Base-by-base conservation (phyloP, 1,140 invertebrate genomes). In the Brachionus paranguensis region DNA sequence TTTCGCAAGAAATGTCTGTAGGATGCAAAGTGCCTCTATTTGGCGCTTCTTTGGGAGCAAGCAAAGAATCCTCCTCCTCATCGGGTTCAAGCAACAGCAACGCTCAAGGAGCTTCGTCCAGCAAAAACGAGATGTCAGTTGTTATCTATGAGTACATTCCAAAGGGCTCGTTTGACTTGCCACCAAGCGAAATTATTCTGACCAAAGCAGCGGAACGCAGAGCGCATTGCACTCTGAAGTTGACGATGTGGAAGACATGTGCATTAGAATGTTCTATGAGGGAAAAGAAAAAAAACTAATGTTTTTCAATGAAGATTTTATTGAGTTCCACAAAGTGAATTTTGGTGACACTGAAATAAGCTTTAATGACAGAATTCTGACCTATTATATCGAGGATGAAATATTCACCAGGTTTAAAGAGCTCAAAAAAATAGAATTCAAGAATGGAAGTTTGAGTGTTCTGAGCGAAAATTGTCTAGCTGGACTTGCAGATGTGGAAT, bases 141-240 rank as follows among this genome's bases (percentile, higher is more conserved):
- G 64, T 65, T 11, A 65, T 65, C 14, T 65, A 65, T 65, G 64
- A 65, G 29, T 65, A 65, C 64, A 65, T 65, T 65, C 64, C 64
- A 12, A 65, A 65, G 29, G 64, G 64, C 29, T 65, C 64, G 0
- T 65, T 65, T 65, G 64, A 65, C 29, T 27, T 65, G 29, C 64
- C 64, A 5, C 64, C 64, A 14, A 65, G 64, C 14, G 64, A 65
- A 65, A 65, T 65, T 29, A 65, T 65, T 65, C 29, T 65, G 4
- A 65, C 20, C 64, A 65, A 65, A 65, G 24, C 64, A 65, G 64
- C 64, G 6, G 64, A 65, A 29, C 64, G 64, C 11, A 65, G 24
- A 65, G 64, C 64, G 7, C 29, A 10, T 14, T 65, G 29, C 64
- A 65, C 29, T n/a, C 5, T 29, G 64, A 65, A 65, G 24, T 65